Percentiles rank a stretch among this genome's conserved stretches.
Conservation (phyloP, 2,113 vertebrate species). For the Heliornis fulica region DNA sequence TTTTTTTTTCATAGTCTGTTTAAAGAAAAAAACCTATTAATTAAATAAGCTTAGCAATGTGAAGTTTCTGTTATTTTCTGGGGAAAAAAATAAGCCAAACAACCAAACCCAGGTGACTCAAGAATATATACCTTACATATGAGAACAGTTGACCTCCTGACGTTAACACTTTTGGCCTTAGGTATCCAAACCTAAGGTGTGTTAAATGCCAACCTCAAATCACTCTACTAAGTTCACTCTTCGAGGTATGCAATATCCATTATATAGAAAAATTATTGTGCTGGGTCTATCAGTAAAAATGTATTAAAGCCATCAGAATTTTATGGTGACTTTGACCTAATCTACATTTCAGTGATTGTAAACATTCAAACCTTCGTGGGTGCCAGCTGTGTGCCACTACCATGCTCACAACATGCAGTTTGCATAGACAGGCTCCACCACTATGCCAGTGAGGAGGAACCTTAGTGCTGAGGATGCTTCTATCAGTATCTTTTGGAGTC, state of each 20-base stretch:
- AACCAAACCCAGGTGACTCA: neutral
- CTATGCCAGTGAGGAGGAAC: neutral
- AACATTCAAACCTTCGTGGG: neutral
- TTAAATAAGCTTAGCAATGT: neutral
- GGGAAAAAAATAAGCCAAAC: neutral
- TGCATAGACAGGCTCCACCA: neutral
- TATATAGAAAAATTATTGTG: neutral
- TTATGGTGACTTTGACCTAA: neutral
- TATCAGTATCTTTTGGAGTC: neutral
- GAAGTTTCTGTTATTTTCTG: neutral
- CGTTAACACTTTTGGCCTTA: neutral
- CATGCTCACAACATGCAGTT: neutral
- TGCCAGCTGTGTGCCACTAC: neutral
- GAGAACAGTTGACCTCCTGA: neutral
- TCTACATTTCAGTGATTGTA: neutral
- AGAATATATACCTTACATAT: neutral
- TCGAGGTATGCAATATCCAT: neutral
- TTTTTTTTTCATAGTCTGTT: slow-evolving; percentile 1
- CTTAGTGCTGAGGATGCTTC: neutral
- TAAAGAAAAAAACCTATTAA: neutral
- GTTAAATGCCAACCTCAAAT: neutral
- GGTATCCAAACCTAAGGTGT: neutral
- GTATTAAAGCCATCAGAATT: neutral
- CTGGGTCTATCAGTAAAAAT: neutral
- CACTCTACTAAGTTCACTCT: neutral